Evolutionary conservation across 2,888 invertebrate genomes (phyloP).

Genomic region (Gasteruption jaculator): DNA sequence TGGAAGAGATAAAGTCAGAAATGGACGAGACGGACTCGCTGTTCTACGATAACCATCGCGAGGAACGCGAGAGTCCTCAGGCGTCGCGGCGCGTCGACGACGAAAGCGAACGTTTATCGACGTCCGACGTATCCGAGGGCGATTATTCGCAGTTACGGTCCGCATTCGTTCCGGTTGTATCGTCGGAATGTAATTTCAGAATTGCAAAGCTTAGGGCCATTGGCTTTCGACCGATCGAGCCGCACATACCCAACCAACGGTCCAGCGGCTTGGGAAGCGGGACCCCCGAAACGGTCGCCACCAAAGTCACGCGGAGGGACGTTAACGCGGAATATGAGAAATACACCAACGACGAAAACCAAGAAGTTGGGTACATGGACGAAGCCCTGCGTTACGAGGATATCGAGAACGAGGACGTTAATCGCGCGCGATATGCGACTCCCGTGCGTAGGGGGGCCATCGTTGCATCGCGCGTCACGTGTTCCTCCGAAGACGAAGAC

Average conservation of each 20-base stretch:
- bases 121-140: slow-evolving; percentile 5
- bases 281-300: slow-evolving; percentile 7
- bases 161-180: slow-evolving; percentile 44
- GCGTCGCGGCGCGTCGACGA: slow-evolving; percentile 17
- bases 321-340: slow-evolving; percentile 43
- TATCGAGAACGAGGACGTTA: slow-evolving; percentile 39
- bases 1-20: slow-evolving; percentile 34
- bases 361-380: slow-evolving; percentile 44
- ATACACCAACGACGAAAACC: slow-evolving; percentile 43
- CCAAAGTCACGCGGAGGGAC: slow-evolving; percentile 27
- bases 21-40: slow-evolving; percentile 21
- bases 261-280: too few species aligned
- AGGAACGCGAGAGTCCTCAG: too few species aligned
- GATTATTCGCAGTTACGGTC: slow-evolving; percentile 26
- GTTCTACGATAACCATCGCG: too few species aligned
- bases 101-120: slow-evolving; percentile 14
- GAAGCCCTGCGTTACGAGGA: slow-evolving; percentile 44
- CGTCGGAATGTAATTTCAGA: slow-evolving; percentile 32
- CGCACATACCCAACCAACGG: neutral
- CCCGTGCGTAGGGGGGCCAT: too few species aligned
- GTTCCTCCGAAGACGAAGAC: slow-evolving; percentile 29
- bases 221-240: slow-evolving; percentile 42
- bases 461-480: too few species aligned
- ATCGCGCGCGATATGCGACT: slow-evolving; percentile 1
- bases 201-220: slow-evolving; percentile 43